A percentile compares a stretch with the other conserved stretches of the same genome.
phyloP scores from a whole-genome alignment of 2,888 invertebrate species.

The Hymenopus coronatus region DNA sequence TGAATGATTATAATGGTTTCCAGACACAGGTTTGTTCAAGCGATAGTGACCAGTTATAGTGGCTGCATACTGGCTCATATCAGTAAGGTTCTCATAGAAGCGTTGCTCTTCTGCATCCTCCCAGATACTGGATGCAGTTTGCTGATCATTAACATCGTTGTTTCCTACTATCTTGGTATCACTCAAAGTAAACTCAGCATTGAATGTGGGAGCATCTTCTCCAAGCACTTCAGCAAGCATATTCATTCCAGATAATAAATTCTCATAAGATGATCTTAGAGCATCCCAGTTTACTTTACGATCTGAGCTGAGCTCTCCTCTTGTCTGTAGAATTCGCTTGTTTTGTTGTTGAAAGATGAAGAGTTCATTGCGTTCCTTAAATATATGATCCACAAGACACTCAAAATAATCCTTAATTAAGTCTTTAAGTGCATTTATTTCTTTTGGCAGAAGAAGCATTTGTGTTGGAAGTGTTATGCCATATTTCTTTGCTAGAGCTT shows the following conservation, averaged over 20 bases:
- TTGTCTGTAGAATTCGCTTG: constrained; percentile 80
- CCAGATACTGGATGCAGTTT: constrained; percentile 55
- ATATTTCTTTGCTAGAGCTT: constrained; percentile 64
- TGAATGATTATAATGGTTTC: not conserved
- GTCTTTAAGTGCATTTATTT: constrained; percentile 79
- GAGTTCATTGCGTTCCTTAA: constrained; percentile 63
- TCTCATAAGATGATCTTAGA: constrained; percentile 73
- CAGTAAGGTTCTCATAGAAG: constrained; percentile 90
- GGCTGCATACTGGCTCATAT: constrained; percentile 72
- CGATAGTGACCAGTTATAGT: not conserved
- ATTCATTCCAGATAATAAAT: constrained; percentile 70
- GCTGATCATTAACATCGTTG: not conserved
- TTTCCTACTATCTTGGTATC: not conserved
- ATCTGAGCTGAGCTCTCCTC: constrained; percentile 89
- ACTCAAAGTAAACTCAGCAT: constrained; percentile 36
- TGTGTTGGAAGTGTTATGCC: constrained; percentile 68
- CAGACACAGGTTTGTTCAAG: not conserved
- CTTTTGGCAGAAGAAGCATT: constrained; percentile 76
- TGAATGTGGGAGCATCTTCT: constrained; percentile 71
- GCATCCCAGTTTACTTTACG: constrained; percentile 79
- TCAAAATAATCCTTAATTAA: constrained; percentile 85
- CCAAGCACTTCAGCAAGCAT: constrained; percentile 84
- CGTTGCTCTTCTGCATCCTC: constrained; percentile 93
- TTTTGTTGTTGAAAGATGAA: constrained; percentile 84
- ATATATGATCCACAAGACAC: constrained; percentile 77